phyloP scores from a whole-genome alignment of 2,888 invertebrate genomes.

The Xylota sylvarum region DNA sequence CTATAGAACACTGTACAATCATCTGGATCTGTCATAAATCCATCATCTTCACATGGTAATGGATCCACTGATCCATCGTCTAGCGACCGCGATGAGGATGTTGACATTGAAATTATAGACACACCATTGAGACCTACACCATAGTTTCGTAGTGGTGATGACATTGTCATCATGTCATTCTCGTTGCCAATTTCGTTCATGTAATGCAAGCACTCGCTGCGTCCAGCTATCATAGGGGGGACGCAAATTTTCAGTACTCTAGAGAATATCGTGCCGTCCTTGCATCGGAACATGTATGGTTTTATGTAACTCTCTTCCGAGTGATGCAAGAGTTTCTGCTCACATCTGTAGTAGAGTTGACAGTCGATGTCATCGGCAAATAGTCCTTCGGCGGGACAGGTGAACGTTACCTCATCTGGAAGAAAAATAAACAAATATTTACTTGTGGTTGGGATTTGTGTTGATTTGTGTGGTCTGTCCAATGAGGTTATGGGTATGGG shows the following conservation, averaged over 20 bases:
- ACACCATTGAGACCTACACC: conserved; percentile 83
- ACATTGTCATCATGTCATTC: conserved; percentile 72
- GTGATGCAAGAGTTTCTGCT: conserved; percentile 86
- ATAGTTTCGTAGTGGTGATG: conserved; percentile 79
- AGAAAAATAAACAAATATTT: conserved; percentile 4
- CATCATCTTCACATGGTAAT: conserved; percentile 87
- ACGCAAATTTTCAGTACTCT: conserved; percentile 89
- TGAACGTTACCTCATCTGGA: conserved; percentile 81
- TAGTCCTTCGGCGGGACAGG: conserved; percentile 89
- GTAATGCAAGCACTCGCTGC: conserved; percentile 88
- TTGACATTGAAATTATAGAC: conserved; percentile 83
- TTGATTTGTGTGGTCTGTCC: background rate
- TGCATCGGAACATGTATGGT: conserved; percentile 90
- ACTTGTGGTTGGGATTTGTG: background rate
- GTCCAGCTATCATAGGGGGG: conserved; percentile 88
- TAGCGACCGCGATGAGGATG: conserved; percentile 81
- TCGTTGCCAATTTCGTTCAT: conserved; percentile 82
- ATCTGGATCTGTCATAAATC: conserved; percentile 89
- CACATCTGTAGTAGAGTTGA: conserved; percentile 90
- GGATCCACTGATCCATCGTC: conserved; percentile 77
- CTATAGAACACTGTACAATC: conserved; percentile 92
- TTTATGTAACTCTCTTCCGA: conserved; percentile 85
- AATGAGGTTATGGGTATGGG: background rate
- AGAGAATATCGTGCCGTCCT: conserved; percentile 91
- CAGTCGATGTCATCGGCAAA: conserved; percentile 90